A percentile compares a stretch with the other conserved stretches of the same genome.
Conservation (phyloP, 2,113 vertebrate species). For the Microcebus murinus region DNA sequence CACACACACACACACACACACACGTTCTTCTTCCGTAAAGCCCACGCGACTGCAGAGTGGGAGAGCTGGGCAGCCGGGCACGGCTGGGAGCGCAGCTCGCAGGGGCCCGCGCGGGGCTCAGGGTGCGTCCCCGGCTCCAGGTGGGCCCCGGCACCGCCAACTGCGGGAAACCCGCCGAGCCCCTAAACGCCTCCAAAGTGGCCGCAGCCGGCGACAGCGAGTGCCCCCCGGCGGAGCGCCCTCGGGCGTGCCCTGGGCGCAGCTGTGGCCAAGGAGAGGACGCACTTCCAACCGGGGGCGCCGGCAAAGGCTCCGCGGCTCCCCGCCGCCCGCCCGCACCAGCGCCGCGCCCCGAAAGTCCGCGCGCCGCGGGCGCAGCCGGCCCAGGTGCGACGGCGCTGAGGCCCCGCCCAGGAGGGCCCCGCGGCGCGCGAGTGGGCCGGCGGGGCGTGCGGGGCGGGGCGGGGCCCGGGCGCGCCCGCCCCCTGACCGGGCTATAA, state of each 20-base stretch:
- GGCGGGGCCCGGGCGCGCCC: conserved; percentile 4
- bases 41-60: not conserved
- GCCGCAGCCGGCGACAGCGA: not conserved
- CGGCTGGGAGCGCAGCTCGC: no score
- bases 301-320: fast-evolving
- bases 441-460: conserved; percentile 55
- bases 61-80: not conserved
- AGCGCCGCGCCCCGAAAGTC: fast-evolving
- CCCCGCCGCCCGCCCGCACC: fast-evolving
- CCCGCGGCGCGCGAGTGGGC: conserved; percentile 56
- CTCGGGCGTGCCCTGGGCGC: not conserved
- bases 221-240: conserved; percentile 2
- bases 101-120: not conserved
- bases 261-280: not conserved
- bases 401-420: conserved; percentile 28
- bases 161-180: no score
- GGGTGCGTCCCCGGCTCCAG: not conserved
- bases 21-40: not conserved
- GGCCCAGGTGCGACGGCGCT: not conserved
- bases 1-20: not conserved
- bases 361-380: fast-evolving
- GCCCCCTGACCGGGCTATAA: not conserved
- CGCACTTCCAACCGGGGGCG: not conserved
- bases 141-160: not conserved
- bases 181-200: not conserved